Conservation (phyloP, 2,888 invertebrate genomes). For the Chromoteleia sp. region DNA sequence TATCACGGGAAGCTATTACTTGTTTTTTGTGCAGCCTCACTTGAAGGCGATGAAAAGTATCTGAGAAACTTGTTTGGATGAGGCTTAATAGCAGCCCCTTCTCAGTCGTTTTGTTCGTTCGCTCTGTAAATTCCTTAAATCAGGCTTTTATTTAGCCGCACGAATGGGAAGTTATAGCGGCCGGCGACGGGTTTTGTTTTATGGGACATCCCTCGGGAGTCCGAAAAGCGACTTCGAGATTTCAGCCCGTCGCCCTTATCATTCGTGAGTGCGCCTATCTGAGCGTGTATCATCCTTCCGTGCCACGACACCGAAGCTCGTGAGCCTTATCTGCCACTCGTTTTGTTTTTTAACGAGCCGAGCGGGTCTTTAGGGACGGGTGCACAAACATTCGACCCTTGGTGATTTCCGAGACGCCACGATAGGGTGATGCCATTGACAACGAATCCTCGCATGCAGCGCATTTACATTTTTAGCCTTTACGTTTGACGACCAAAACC, state of each 20-base stretch:
- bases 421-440: slow-evolving; percentile 62
- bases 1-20: slow-evolving; percentile 66
- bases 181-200: slow-evolving; percentile 71
- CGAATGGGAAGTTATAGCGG: slow-evolving; percentile 64
- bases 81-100: slow-evolving; percentile 64
- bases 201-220: slow-evolving; percentile 66
- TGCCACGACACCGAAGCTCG: slow-evolving; percentile 66
- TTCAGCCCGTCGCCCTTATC: slow-evolving; percentile 68
- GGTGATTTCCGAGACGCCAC: slow-evolving; percentile 65
- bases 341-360: slow-evolving; percentile 76
- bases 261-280: slow-evolving; percentile 68
- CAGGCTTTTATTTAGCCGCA: slow-evolving; percentile 67
- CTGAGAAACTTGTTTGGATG: slow-evolving; percentile 68
- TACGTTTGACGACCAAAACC: slow-evolving; percentile 46
- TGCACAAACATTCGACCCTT: slow-evolving; percentile 69
- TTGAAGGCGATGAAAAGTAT: slow-evolving; percentile 68
- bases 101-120: slow-evolving; percentile 61
- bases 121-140: slow-evolving; percentile 69
- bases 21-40: slow-evolving; percentile 46
- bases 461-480: slow-evolving; percentile 58
- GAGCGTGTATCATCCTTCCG: slow-evolving; percentile 70
- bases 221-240: slow-evolving; percentile 68
- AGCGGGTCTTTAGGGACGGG: slow-evolving; percentile 71
- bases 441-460: slow-evolving; percentile 57
- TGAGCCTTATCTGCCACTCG: slow-evolving; percentile 71